These are phyloP conservation scores for Etheostoma perlongum DNA, from an alignment of 2,797 vertebrate genomes.

Conservation along the genomic window DNA sequence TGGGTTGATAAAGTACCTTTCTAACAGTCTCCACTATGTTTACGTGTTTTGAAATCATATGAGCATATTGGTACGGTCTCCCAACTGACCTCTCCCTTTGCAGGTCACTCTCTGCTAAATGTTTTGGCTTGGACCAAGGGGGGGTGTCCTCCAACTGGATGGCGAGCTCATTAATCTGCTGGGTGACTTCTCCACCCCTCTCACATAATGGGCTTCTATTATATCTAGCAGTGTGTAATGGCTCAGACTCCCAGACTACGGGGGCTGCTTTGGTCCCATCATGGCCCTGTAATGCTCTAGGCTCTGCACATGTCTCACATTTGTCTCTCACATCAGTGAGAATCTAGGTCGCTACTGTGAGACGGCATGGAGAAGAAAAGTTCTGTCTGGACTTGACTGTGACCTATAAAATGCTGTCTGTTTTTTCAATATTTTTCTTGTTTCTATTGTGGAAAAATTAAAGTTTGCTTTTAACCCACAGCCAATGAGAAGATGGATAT, in stretches of 20 bases:
- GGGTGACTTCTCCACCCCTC: conserved; percentile 45
- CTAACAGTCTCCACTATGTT: neutral
- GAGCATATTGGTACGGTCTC: neutral
- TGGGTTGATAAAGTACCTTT: neutral
- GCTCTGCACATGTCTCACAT: conserved; percentile 42
- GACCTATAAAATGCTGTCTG: neutral
- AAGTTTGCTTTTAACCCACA: neutral
- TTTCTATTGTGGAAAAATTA: neutral
- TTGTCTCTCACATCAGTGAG: conserved; percentile 38
- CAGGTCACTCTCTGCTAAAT: conserved; percentile 35
- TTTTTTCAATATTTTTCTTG: neutral
- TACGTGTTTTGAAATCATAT: neutral
- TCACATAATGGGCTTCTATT: conserved; percentile 60
- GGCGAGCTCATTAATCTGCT: conserved; percentile 65
- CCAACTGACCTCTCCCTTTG: conserved; percentile 37
- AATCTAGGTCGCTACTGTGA: conserved; percentile 52
- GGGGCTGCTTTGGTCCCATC: conserved; percentile 38
- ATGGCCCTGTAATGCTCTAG: conserved; percentile 29
- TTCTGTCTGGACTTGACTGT: conserved; percentile 12
- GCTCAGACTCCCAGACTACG: conserved; percentile 37
- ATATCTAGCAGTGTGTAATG: conserved; percentile 50
- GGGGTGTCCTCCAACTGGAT: conserved; percentile 34
- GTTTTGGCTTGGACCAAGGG: conserved; percentile 30
- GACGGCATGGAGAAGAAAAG: conserved; percentile 22
- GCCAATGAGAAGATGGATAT: neutral